Evolutionary conservation across 2,888 invertebrate species (phyloP), one percentile per base, ranked within the genome.

Genomic region (Protonemura montana): DNA sequence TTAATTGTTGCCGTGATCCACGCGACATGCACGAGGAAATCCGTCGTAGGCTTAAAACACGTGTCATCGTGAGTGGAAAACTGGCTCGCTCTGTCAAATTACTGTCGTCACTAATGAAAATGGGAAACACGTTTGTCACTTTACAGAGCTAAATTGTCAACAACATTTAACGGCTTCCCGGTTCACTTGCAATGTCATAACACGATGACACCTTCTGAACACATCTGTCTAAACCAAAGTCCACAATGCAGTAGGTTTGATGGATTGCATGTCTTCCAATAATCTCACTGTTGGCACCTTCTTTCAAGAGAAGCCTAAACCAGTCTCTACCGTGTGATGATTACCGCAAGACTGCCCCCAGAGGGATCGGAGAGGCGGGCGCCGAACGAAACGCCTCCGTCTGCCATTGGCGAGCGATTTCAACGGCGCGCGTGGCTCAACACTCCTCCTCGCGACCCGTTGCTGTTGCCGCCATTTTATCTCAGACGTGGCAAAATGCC

Each of bases 191-290:
- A 59, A 59, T 59, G 59, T 59, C 59, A 59, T 59, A 59, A 59
- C 59, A 59, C 59, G 13, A 21, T 59, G 59, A 21, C 59, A 59
- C 13, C 59, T 41, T 41, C 13, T 21, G 21, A 59, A 21, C 59
- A 59, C 59, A 59, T 59, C 59, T 59, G 59, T 59, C 59, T 21
- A 59, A 59, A 59, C 59, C 59, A 59, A 59, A 59, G 59, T 59
- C 59, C 59, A 59, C 59, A 59, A 59, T 78, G 27, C 78, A 78
- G 42, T 5, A 0, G 41, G 59, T 76, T 84, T 84, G 84, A 84
- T 84, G 84, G 76, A 84, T 84, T 84, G 84, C 59, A 59, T 84
- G 76, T 26, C 27, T 25, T 84, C 82, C 35, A 26, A 42, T 82
- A 35, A 82, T 82, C 35, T 25, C 82, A 41, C 21, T 82, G 16